Conservation (phyloP, 2,888 invertebrate species). For the Microdon myrmicae region DNA sequence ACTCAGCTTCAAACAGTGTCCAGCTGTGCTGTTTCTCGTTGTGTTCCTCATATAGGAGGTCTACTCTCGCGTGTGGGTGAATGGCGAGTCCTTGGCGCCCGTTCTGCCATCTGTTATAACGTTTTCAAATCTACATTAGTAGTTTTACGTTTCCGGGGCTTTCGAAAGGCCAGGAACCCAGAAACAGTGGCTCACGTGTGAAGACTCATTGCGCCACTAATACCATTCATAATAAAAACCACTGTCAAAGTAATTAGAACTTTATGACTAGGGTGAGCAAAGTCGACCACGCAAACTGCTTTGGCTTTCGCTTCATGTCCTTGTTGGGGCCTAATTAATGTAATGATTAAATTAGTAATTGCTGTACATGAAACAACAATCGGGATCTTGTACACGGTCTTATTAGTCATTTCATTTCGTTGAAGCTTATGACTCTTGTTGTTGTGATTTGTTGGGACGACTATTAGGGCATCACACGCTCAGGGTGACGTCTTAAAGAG, state of each 20-base stretch:
- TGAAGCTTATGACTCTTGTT: too few species aligned
- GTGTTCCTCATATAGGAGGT: conserved; percentile 5
- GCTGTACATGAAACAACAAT: too few species aligned
- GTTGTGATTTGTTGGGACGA: too few species aligned
- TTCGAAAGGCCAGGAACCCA: not conserved
- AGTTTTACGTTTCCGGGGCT: too few species aligned
- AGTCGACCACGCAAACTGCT: too few species aligned
- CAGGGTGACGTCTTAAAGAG: conserved; percentile 1
- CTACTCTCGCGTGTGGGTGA: too few species aligned
- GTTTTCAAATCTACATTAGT: conserved; percentile 12
- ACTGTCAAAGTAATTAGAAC: conserved; percentile 12
- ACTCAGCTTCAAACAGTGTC: conserved; percentile 8
- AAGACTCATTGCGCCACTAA: conserved; percentile 20
- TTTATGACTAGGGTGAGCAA: not conserved
- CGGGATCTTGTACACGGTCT: conserved; percentile 1
- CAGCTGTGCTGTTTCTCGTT: conserved; percentile 2
- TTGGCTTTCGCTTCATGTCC: too few species aligned
- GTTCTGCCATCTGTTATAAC: conserved; percentile 15
- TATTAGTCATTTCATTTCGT: not conserved
- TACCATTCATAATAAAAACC: conserved; percentile 15
- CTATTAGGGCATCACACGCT: conserved; percentile 8
- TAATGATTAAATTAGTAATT: conserved; percentile 25
- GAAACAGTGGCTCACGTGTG: conserved; percentile 1
- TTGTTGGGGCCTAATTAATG: conserved; percentile 22
- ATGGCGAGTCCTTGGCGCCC: conserved; percentile 8